Evolutionary conservation across 2,113 vertebrate genomes (phyloP), one percentile per base, ranked within the genome.

Genomic region (Cariama cristata): DNA sequence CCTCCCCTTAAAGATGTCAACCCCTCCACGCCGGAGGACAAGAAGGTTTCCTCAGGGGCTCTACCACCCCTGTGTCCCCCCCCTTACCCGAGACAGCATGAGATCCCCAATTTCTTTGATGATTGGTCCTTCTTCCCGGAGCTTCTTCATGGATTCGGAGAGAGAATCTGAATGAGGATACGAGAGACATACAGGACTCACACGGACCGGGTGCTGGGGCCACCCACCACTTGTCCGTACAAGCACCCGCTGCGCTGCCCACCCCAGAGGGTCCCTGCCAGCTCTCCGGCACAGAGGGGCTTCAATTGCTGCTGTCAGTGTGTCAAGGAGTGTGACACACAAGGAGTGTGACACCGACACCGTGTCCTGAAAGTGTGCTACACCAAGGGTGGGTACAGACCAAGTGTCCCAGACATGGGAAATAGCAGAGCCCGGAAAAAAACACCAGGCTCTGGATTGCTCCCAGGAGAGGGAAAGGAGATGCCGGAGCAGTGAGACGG

Each of bases 141-240:
- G 97, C 92, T 98, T 99, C 98, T 98, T 99, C 99, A 99, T 99
- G 17, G 98, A 98, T 68, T 99, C 99, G 13, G 98, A 99, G 79
- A 99, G 98, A 69, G 98, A 99, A 45, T 99, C 99, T 99, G 98
- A 55, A 42, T 1, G 11, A 11, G 77, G 63, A 76, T 8, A 22
- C 2, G 19, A 24, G 49, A 53, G 52, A 12, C 14, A 8, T 27
- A 32, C 8, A 19, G 74, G 38, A 53, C 20, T 8, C 8, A 4
- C 0, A 2, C 67, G 11, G 67, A 12, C 0, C 1, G 47, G 38
- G 60, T 0, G 3, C 24, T 0, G 8, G 23, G 49, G 42, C 27
- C 77, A 77, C 44, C 44, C 22, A 40, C 14, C 28, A 3, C 6
- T 33, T 1, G 0, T 8, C 13, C 2, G 2, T 17, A 42, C 9